Percentiles rank a stretch among this genome's conserved stretches.
Conservation (phyloP, 2,113 vertebrate genomes). For the Hydrochoerus hydrochaeris region DNA sequence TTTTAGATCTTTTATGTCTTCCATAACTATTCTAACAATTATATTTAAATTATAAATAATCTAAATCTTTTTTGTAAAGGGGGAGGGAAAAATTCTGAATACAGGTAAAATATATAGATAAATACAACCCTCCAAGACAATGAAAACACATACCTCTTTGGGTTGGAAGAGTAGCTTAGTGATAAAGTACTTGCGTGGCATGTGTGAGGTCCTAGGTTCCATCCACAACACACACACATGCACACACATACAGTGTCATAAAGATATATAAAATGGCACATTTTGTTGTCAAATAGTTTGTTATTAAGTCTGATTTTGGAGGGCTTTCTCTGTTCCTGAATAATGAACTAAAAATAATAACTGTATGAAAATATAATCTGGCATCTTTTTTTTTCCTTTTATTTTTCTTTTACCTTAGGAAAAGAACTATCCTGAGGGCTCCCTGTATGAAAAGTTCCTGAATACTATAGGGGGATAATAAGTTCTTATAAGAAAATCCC, state of each 20-base stretch:
- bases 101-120: neutral
- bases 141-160: neutral
- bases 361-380: constrained; percentile 37
- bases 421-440: neutral
- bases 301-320: constrained; percentile 11
- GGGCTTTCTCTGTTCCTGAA: neutral
- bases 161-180: neutral
- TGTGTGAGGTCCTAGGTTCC: neutral
- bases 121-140: neutral
- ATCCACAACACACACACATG: neutral
- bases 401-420: constrained; percentile 53
- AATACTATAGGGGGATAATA: neutral
- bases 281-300: constrained; percentile 24
- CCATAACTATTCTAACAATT: constrained; percentile 18
- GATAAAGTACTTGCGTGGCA: neutral
- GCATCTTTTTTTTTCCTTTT: constrained; percentile 33
- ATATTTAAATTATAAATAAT: constrained; percentile 28
- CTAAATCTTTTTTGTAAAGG: neutral
- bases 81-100: neutral
- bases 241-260: neutral
- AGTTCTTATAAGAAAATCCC: constrained; percentile 18
- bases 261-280: neutral
- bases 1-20: constrained; percentile 16
- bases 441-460: neutral
- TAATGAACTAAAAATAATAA: neutral